Base-by-base conservation (phyloP, 1,140 invertebrate species). In the Microplitis mediator region DNA sequence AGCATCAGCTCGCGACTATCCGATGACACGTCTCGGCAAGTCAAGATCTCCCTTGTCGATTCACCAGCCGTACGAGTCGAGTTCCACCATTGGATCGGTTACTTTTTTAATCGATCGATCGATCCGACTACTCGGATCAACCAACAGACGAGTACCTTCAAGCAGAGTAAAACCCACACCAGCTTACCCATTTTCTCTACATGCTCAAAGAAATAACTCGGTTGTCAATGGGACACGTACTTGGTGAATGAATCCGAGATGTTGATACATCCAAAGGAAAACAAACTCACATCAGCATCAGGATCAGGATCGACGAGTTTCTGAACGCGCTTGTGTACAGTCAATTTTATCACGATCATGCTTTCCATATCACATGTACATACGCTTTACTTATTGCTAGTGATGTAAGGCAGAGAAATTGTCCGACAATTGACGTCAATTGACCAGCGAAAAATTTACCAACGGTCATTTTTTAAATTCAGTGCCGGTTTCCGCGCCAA, bases 201-300 rank as follows among this genome's bases (percentile, higher is more conserved):
- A 50, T 50, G 45, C 65, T 32, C 50, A 16, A 35, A 69, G 58
- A 61, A 35, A 61, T 34, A 31, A 69, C 60, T 9, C 61, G 23
- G 58, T 64, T 60, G 72, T 73, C 72, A 73, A 73, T 73, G 72
- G 35, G 51, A n/a, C 63, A 50, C 56, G 56, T 63, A 34, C 50
- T 60, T 69, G 58, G 39, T 73, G 54, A 73, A 73, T 73, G 72
- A 69, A 73, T 73, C 64, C 60, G 45, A 63, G 23, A 73, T 68
- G 72, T 73, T 54, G 39, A 67, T 69, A 68, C 34, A 73, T 65
- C 45, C 14, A 56, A 58, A 45, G 52, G 54, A 69, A 45, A 45
- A 70, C 39, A 62, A 50, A 70, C 36, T 45, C 39, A 11, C 45
- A 56, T 60, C 54, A n/a, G 36, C 31, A 23, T 5, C 31, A 58